Percentiles rank a stretch among this genome's conserved stretches.
Conservation (phyloP, 1,140 invertebrate species). For the honey bee (Apis mellifera) region Amel_HAv3.1 CM009932.2:8830501-8831000, state of each 20-base stretch:
- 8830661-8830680: neutral
- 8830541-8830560: conserved; percentile 55
- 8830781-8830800: conserved; percentile 48
- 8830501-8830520: conserved; percentile 72
- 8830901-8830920: conserved; percentile 41
- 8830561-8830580: conserved; percentile 30
- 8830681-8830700: conserved; percentile 3
- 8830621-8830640: neutral
- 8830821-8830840: conserved; percentile 38
- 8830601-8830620: neutral
- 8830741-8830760: conserved; percentile 31
- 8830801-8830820: conserved; percentile 42
- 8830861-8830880: conserved; percentile 31
- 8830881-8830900: conserved; percentile 34
- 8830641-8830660: neutral
- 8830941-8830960: conserved; percentile 1
- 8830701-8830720: conserved; percentile 52
- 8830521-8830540: conserved; percentile 66
- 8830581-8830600: neutral
- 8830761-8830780: conserved; percentile 32
- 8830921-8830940: neutral
- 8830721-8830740: conserved; percentile 33
- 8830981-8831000: conserved; percentile 3
- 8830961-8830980: conserved; percentile 44
- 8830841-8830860: conserved; percentile 60